Evolutionary conservation across 2,888 invertebrate genomes (phyloP).

Genomic region (Pollenia labialis): DNA sequence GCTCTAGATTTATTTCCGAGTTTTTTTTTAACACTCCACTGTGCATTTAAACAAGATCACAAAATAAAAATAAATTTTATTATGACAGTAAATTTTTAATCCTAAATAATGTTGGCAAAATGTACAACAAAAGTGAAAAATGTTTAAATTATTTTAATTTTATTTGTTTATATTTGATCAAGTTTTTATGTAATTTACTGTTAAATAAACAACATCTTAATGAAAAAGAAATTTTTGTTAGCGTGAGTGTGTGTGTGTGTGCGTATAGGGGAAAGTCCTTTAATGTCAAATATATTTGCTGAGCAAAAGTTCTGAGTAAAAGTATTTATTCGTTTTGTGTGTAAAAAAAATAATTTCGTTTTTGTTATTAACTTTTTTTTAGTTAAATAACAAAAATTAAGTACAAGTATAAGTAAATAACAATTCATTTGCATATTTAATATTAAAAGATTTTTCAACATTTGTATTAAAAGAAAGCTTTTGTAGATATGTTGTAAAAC

Average conservation of each 20-base stretch:
- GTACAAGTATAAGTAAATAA: slow-evolving; percentile 60
- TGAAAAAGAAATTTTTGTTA: slow-evolving; percentile 31
- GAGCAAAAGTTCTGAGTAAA: slow-evolving; percentile 4
- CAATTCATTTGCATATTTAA: slow-evolving; percentile 69
- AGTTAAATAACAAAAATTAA: slow-evolving; percentile 53
- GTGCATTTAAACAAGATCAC: too few species aligned
- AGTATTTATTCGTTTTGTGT: not conserved
- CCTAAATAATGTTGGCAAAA: too few species aligned
- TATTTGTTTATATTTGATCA: slow-evolving; percentile 26
- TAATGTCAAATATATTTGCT: slow-evolving; percentile 30
- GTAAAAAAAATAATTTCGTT: too few species aligned
- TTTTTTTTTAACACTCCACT: too few species aligned
- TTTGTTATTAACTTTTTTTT: slow-evolving; percentile 22
- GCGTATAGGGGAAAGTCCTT: not conserved
- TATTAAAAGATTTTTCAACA: slow-evolving; percentile 55
- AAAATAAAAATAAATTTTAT: slow-evolving; percentile 3
- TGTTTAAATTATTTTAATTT: not conserved
- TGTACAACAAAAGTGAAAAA: not conserved
- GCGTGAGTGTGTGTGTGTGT: not conserved
- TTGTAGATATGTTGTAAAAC: slow-evolving; percentile 17
- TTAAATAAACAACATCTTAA: slow-evolving; percentile 50
- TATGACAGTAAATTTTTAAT: not conserved
- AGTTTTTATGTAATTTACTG: not conserved
- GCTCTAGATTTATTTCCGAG: too few species aligned
- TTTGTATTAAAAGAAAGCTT: slow-evolving; percentile 33